Percentiles rank a stretch among this genome's conserved stretches.
These are phyloP conservation scores for Neotragus pygmaeus DNA, from an alignment of 2,113 vertebrate genomes.

Conservation along the genomic window DNA sequence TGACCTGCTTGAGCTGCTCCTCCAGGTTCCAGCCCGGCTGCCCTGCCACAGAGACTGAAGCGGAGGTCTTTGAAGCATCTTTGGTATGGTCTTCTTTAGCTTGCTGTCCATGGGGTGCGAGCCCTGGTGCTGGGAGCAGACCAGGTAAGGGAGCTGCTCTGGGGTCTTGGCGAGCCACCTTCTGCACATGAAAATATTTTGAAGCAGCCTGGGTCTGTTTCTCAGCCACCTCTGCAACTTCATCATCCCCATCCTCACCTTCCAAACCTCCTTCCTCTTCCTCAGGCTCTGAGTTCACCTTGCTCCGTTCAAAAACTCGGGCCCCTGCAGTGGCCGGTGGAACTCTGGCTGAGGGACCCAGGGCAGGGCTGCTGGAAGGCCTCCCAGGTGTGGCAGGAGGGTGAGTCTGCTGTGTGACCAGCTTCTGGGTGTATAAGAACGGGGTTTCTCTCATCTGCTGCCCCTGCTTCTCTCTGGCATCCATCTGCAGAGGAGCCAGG, in stretches of 20 bases:
- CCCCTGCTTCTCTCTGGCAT: conserved; percentile 85
- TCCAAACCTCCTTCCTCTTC: conserved; percentile 87
- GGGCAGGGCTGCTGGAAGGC: conserved; percentile 70
- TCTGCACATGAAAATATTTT: conserved; percentile 87
- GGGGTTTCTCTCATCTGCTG: conserved; percentile 88
- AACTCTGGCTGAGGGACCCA: conserved; percentile 79
- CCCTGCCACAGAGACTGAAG: conserved; percentile 76
- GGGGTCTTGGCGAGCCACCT: conserved; percentile 77
- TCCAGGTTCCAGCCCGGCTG: conserved; percentile 87
- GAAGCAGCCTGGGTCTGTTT: conserved; percentile 75
- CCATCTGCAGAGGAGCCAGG: conserved; percentile 87
- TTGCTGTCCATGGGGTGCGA: conserved; percentile 64
- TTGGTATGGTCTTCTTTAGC: conserved; percentile 87
- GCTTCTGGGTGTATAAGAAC: conserved; percentile 88
- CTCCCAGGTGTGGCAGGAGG: conserved; percentile 83
- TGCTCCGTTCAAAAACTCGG: conserved; percentile 73
- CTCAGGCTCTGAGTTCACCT: conserved; percentile 85
- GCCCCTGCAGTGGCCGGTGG: conserved; percentile 70
- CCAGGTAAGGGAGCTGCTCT: conserved; percentile 75
- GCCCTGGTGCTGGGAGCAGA: conserved; percentile 53
- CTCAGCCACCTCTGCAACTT: conserved; percentile 66
- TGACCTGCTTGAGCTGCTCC: conserved; percentile 91
- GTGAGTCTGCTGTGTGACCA: conserved; percentile 86
- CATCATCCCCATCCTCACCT: conserved; percentile 81
- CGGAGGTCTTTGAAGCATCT: conserved; percentile 78